Conservation (phyloP, 2,797 vertebrate species). For the Hydrocynus forskahlii region DNA sequence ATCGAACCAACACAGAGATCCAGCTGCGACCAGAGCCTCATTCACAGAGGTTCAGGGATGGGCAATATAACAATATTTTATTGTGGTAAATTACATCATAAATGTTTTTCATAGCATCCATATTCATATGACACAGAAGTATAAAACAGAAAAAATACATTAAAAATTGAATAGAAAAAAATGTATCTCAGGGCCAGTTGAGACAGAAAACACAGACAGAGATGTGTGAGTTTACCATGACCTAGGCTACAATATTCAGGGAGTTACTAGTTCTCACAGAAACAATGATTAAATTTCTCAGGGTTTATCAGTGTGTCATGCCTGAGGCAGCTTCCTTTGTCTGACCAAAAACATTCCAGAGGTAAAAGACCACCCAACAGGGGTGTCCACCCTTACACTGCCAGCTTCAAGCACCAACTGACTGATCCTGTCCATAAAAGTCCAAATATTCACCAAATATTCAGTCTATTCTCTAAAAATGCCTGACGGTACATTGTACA, state of each 20-base stretch:
- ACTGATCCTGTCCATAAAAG: neutral
- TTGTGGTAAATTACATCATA: neutral
- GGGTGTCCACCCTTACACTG: neutral
- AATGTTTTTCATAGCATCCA: too few relatives aligned
- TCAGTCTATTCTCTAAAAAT: neutral
- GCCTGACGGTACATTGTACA: neutral
- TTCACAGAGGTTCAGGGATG: neutral
- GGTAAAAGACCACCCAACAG: conserved; percentile 12
- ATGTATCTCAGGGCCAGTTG: too few relatives aligned
- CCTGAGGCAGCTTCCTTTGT: neutral
- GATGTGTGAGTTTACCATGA: neutral
- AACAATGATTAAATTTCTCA: neutral
- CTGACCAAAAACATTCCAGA: neutral
- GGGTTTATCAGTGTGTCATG: neutral
- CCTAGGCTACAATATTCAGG: neutral
- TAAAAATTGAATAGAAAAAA: too few relatives aligned
- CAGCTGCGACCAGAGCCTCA: neutral
- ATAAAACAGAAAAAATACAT: too few relatives aligned
- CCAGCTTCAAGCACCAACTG: neutral
- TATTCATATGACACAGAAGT: too few relatives aligned
- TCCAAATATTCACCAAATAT: neutral
- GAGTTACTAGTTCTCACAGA: neutral
- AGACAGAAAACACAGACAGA: neutral
- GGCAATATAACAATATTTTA: neutral
- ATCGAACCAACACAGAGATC: neutral